A percentile compares a stretch with the other conserved stretches of the same genome.
These are phyloP conservation scores for Phalacrocorax carbo DNA, from an alignment of 2,113 vertebrate species.

Conservation along the genomic window DNA sequence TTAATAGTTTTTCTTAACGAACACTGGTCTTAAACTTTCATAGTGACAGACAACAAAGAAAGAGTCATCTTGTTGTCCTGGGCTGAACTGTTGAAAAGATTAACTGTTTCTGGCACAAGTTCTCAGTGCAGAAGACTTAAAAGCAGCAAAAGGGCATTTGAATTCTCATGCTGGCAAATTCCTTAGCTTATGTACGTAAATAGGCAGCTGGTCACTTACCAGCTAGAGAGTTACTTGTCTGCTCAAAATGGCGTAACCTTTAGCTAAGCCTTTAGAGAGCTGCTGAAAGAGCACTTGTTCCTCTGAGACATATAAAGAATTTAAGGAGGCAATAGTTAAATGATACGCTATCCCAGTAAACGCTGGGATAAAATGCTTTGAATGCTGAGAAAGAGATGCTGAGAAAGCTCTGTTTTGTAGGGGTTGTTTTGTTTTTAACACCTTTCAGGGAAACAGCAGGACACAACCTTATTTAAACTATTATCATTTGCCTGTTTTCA, in stretches of 20 bases:
- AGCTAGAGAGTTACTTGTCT: neutral
- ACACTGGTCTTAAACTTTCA: neutral
- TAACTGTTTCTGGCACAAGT: neutral
- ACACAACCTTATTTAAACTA: neutral
- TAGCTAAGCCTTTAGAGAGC: neutral
- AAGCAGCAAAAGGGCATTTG: neutral
- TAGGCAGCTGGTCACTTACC: neutral
- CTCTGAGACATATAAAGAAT: neutral
- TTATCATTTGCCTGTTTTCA: neutral
- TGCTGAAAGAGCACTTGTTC: constrained; percentile 8
- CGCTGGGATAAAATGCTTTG: too few species aligned
- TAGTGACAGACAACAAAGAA: neutral
- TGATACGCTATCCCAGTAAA: neutral
- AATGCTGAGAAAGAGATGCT: neutral
- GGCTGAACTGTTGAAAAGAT: neutral
- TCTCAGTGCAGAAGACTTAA: neutral
- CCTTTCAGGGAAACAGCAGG: neutral
- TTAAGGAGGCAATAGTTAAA: neutral
- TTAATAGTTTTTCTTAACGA: neutral
- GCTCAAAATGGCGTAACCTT: neutral
- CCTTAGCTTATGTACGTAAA: neutral
- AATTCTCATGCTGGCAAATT: neutral
- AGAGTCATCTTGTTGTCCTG: neutral
- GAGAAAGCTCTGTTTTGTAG: neutral
- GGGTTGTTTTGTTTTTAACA: neutral